phyloP scores from a whole-genome alignment of 2,113 vertebrate species.

The Atractosteus spatula region DNA sequence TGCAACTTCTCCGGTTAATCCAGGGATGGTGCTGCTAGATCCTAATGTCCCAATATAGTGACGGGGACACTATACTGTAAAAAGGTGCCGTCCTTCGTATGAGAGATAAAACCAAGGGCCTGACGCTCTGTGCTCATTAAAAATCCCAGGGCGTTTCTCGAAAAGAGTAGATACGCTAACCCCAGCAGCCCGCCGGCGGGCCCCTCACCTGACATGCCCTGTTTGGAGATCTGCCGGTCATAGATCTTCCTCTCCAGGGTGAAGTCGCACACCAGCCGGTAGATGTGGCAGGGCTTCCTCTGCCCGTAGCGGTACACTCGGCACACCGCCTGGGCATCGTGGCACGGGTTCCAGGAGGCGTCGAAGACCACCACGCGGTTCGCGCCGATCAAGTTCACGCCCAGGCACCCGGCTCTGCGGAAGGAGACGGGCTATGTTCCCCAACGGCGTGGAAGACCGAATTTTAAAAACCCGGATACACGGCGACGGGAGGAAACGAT shows the following conservation, averaged over 20 bases:
- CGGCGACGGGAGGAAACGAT: background rate
- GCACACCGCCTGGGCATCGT: constrained; percentile 95
- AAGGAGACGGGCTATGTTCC: no score
- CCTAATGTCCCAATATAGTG: no score
- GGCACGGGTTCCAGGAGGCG: constrained; percentile 97
- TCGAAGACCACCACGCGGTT: constrained; percentile 97
- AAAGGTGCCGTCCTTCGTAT: no score
- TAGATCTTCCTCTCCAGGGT: constrained; percentile 98
- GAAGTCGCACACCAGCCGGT: constrained; percentile 93
- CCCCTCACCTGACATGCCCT: constrained; percentile 92
- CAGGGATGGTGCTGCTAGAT: no score
- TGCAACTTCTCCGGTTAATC: no score
- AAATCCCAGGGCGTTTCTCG: no score
- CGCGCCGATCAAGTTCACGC: constrained; percentile 94
- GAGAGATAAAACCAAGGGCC: no score
- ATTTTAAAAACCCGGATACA: constrained; percentile 3
- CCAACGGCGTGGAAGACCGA: no score
- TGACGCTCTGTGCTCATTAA: no score
- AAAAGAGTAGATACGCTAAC: no score
- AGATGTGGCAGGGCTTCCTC: constrained; percentile 92
- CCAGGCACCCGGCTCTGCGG: constrained; percentile 89
- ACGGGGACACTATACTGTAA: no score
- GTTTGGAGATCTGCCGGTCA: constrained; percentile 96
- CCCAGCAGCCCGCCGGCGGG: no score
- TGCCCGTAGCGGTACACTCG: constrained; percentile 95